Evolutionary conservation across 2,797 vertebrate genomes (phyloP).

Genomic region (Enteromius argenteus): DNA sequence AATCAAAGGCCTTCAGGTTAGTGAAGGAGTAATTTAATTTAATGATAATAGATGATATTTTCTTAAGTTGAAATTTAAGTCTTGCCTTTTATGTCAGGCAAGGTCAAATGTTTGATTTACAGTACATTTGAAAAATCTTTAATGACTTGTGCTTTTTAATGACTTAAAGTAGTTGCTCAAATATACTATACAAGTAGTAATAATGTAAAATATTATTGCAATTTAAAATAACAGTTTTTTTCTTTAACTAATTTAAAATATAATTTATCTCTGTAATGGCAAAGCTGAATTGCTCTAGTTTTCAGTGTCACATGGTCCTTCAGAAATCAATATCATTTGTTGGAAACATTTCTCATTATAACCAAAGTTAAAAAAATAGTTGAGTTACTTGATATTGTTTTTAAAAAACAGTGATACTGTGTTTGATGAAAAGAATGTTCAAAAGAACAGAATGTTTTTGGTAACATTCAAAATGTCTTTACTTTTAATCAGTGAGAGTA

Average conservation of each 20-base stretch:
- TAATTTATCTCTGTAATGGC: not conserved
- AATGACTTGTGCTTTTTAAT: not conserved
- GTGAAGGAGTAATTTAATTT: not conserved
- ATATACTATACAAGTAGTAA: not conserved
- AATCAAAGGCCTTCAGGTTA: constrained; percentile 89
- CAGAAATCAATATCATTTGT: not conserved
- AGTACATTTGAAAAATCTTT: not conserved
- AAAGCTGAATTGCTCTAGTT: not conserved
- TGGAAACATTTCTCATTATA: not conserved
- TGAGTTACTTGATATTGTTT: not conserved
- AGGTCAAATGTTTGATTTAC: not conserved
- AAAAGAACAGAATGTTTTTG: not conserved
- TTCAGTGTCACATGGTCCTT: not conserved
- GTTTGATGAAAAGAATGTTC: not conserved
- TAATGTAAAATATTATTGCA: not conserved
- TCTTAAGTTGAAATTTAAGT: not conserved
- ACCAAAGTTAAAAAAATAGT: not conserved
- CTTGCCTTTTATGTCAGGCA: not conserved
- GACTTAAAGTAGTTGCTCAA: not conserved
- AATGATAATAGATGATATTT: not conserved
- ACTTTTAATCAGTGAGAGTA: not conserved
- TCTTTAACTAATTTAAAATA: not conserved
- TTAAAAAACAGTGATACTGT: not conserved
- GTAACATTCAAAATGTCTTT: not conserved
- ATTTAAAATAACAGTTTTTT: not conserved